These are phyloP conservation scores for Nipponia nippon DNA, from an alignment of 2,113 vertebrate species.

Conservation along the genomic window DNA sequence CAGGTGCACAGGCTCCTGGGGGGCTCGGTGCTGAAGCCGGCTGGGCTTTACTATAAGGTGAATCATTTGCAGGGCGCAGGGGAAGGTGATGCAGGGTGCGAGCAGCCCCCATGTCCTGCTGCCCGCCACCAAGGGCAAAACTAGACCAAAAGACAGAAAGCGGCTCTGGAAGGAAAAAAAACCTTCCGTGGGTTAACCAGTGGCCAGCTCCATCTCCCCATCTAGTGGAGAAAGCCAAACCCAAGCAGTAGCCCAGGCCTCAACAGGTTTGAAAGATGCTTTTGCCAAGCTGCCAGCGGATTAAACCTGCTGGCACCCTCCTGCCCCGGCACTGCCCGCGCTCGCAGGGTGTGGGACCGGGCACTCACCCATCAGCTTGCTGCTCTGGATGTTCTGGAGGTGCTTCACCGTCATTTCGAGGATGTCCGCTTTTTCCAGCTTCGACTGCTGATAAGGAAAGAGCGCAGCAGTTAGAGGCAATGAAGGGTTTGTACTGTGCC, in stretches of 20 bases:
- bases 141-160: not conserved
- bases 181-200: rapidly evolving
- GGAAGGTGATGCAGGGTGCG: not conserved
- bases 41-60: not conserved
- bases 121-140: not conserved
- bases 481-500: not conserved
- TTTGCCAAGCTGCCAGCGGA: not conserved
- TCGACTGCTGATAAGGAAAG: slow-evolving; percentile 80
- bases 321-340: not conserved
- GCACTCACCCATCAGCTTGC: slow-evolving; percentile 77
- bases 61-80: not conserved
- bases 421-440: slow-evolving; percentile 90
- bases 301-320: not conserved
- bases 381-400: slow-evolving; percentile 86
- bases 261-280: not conserved
- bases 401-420: slow-evolving; percentile 93
- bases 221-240: slow-evolving; percentile 21
- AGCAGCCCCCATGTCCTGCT: rapidly evolving
- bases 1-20: not conserved
- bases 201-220: slow-evolving; percentile 37
- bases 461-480: not conserved
- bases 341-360: not conserved
- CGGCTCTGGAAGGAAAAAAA: rapidly evolving
- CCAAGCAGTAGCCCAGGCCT: not conserved
- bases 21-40: rapidly evolving